Base-by-base conservation (phyloP, 2,888 invertebrate genomes). In the Psylliodes chrysocephalus region DNA sequence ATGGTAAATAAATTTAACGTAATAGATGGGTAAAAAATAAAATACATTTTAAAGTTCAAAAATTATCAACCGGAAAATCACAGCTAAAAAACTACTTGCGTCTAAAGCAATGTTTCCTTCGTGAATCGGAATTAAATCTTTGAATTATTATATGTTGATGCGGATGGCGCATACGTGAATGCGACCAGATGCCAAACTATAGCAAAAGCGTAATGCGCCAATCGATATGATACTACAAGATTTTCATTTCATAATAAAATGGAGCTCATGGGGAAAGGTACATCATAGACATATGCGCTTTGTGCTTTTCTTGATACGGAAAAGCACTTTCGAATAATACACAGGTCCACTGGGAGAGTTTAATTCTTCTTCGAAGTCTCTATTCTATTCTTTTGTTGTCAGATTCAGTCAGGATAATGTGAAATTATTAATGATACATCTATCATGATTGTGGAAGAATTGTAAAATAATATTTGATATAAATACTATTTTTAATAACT, bases 141-240 rank as follows among this genome's bases (percentile, higher is more conserved):
- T 35, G 14, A 35, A 12, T 35, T 12, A 35, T 35, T 35, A 14
- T 8, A 12, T 35, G 35, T 35, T 35, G 52, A 35, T 53, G 52
- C 52, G 22, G 52, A 53, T 53, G 14, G 19, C 19, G 52, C 22
- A 38, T 14, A 55, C 55, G 44, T 44, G 19, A 2, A 25, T 12
- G 18, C 14, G 18, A 30, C 44, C 40, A 46, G 46, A 44, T 33
- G 30, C 46, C 55, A 44, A 18, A 55, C 40, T 55, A 55, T 25
- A 18, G 44, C 44, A 33, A 19, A n/a, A 14, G n/a, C 44, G 28
- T 56, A 64, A 57, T 49, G 61, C 57, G 51, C 47, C 49, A 63
- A 67, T 67, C 66, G 63, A 67, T 67, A 67, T 35, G n/a, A 30
- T 40, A 40, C 51, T 56, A 63, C 62, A 63, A 63, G 62, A 66